A percentile compares a stretch with the other conserved stretches of the same genome.
phyloP scores from a whole-genome alignment of 2,888 invertebrate species.

The Abrostola triplasia region DNA sequence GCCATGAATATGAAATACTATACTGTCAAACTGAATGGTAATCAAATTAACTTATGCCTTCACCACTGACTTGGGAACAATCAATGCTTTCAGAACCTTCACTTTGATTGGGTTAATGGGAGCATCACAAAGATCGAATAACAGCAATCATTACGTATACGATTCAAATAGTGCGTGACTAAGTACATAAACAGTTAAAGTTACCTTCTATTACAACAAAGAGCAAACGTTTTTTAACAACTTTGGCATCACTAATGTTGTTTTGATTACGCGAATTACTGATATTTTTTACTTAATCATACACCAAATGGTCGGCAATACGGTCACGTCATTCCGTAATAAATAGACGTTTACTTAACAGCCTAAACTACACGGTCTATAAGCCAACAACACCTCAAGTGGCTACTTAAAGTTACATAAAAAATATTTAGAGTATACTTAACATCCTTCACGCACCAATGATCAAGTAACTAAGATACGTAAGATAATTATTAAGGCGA shows the following conservation, averaged over 20 bases:
- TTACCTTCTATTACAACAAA: conserved; percentile 57
- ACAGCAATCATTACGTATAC: conserved; percentile 44
- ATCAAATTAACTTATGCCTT: conserved; percentile 22
- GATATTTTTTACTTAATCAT: conserved; percentile 71
- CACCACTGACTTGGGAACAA: conserved; percentile 24
- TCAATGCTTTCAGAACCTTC: conserved; percentile 32
- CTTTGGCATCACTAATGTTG: conserved; percentile 76
- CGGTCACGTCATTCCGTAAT: conserved; percentile 72
- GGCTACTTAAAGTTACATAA: conserved; percentile 55
- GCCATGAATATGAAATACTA: conserved; percentile 35
- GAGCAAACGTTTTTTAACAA: conserved; percentile 67
- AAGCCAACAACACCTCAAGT: conserved; percentile 58
- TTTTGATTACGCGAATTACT: conserved; percentile 83
- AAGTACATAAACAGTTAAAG: conserved; percentile 69
- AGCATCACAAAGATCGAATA: conserved; percentile 38
- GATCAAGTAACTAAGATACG: conserved; percentile 40
- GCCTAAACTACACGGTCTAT: conserved; percentile 57
- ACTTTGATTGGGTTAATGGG: conserved; percentile 42
- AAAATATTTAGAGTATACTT: conserved; percentile 54
- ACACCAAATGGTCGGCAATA: conserved; percentile 62
- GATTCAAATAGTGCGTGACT: conserved; percentile 67
- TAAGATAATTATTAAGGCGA: conserved; percentile 45
- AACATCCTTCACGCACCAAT: conserved; percentile 54
- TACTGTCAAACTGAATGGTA: conserved; percentile 5
- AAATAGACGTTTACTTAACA: conserved; percentile 69